Conservation (phyloP, 2,888 invertebrate genomes). For the Agriopis marginaria region DNA sequence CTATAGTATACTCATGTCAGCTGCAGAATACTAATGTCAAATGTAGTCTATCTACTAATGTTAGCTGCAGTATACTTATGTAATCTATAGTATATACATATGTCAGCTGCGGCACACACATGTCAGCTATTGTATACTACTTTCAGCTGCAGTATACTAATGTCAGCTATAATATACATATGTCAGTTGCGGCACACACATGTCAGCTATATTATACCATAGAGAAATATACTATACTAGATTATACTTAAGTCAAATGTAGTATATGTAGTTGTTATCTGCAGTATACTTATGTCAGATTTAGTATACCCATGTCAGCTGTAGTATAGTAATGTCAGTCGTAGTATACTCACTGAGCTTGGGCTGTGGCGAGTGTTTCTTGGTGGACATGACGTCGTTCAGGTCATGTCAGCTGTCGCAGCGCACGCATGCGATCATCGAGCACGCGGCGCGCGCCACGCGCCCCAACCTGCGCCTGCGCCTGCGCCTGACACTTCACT, state of each 20-base stretch:
- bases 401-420: conserved; percentile 81
- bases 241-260: too few relatives aligned
- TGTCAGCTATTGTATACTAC: not conserved
- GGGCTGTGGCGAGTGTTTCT: conserved; percentile 80
- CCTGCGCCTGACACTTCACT: conserved; percentile 36
- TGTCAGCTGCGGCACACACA: not conserved
- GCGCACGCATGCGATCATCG: conserved; percentile 77
- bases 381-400: conserved; percentile 77
- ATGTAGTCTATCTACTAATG: too few relatives aligned
- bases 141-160: not conserved
- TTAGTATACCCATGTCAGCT: too few relatives aligned
- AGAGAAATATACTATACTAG: too few relatives aligned
- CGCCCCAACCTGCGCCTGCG: conserved; percentile 43
- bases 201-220: too few relatives aligned
- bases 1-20: not conserved
- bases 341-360: conserved; percentile 62
- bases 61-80: not conserved
- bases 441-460: conserved; percentile 51
- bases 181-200: too few relatives aligned
- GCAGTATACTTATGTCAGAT: too few relatives aligned
- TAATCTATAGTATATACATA: not conserved
- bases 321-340: not conserved
- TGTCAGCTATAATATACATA: too few relatives aligned
- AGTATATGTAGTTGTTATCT: too few relatives aligned
- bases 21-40: not conserved